Percentiles rank a stretch among this genome's conserved stretches.
Evolutionary conservation across 2,888 invertebrate genomes (phyloP).

Genomic region (Serripes groenlandicus): DNA sequence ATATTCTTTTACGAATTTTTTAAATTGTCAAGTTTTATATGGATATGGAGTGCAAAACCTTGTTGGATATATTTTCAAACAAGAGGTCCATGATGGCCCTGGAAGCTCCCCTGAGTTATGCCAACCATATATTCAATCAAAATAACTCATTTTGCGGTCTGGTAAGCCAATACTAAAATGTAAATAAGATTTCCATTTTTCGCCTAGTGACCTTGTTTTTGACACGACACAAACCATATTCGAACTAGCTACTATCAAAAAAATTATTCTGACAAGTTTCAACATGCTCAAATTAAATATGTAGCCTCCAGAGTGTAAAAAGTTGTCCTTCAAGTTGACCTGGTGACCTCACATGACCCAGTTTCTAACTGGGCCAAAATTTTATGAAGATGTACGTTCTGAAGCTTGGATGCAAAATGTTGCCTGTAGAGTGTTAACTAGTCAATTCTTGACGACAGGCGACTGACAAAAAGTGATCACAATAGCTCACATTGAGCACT

Average conservation of each 20-base stretch:
- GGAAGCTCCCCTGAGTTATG: neutral
- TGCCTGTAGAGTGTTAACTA: no score
- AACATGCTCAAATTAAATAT: neutral
- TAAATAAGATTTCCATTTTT: neutral
- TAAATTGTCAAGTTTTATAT: neutral
- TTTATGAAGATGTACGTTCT: no score
- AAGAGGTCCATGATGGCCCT: slow-evolving; percentile 13
- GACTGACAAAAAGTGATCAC: no score
- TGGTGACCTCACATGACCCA: no score
- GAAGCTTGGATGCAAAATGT: no score
- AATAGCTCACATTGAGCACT: no score
- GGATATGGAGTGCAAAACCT: neutral
- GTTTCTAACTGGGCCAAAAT: no score
- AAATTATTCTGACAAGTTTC: neutral
- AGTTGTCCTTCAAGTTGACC: no score
- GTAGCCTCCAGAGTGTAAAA: no score
- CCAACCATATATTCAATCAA: neutral
- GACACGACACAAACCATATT: neutral
- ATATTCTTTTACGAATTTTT: neutral
- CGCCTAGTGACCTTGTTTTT: neutral
- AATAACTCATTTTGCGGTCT: neutral
- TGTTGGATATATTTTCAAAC: neutral
- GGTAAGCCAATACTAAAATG: neutral
- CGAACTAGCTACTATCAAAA: neutral
- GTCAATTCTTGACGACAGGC: no score